Base-by-base conservation (phyloP, 2,797 vertebrate genomes). In the Tinamus major region DNA sequence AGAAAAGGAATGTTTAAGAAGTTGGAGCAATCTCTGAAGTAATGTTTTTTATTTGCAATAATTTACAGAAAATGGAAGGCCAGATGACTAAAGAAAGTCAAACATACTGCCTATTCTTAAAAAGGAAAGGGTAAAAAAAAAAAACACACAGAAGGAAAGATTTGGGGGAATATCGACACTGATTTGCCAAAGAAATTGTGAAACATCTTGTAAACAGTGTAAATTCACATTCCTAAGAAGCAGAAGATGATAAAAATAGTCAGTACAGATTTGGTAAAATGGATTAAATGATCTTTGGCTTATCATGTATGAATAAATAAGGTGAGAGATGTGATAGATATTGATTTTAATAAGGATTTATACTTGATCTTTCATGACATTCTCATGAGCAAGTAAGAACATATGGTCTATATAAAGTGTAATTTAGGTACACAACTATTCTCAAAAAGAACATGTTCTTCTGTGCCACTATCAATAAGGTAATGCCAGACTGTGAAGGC, bases 121-220 rank as follows among this genome's bases (percentile, higher is more conserved):
- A 80, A 53, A 5, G 7, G 16, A 46, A 12, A n/a, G 29, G 17
- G 17, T 31, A 56, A 51, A 44, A 17, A 23, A 23, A 53, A 33
- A 17, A 27, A 7, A 2, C 14, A 42, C 41, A 42, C 13, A 44
- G 42, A 44, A 18, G 18, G 42, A 18, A 6, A 1, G 9, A 5
- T 72, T 78, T 75, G 6, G 1, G 13, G 33, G 6, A 67, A 27
- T 55, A 59, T 49, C 78, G 26, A 27, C 5, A 70, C 0, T 59
- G 4, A 26, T 41, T 81, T 63, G 3, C 1, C 7, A 63, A 41
- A 75, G 5, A 61, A 68, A 68, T 26, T 14, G 2, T 13, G 61
- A 4, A 41, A 48, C n/a, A 20, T 2, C 0, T 9, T n/a, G 2
- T 7, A 5, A 59, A 53, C 41, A 17, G 12, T 35, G 10, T 0